These are phyloP conservation scores for Heteronetta atricapilla DNA, from an alignment of 2,113 vertebrate species.

Conservation along the genomic window DNA sequence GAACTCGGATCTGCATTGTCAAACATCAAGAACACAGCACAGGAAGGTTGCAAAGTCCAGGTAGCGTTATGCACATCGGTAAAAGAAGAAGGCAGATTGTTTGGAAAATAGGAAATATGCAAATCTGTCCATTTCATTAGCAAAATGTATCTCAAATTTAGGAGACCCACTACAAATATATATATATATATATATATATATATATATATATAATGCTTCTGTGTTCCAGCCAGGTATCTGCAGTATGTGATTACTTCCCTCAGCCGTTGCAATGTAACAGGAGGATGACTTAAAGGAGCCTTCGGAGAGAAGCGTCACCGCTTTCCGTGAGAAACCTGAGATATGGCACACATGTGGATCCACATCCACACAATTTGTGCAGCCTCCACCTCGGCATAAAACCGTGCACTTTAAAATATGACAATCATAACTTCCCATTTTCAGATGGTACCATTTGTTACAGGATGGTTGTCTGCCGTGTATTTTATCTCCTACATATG, in stretches of 20 bases:
- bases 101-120: neutral
- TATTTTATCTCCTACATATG: constrained; percentile 8
- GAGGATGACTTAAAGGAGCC: neutral
- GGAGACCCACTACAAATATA: neutral
- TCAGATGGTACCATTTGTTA: neutral
- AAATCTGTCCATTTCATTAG: neutral
- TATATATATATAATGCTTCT: neutral
- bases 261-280: neutral
- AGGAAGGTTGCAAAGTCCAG: neutral
- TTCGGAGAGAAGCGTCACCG: neutral
- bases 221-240: neutral
- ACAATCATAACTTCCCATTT: neutral
- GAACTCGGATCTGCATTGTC: constrained; percentile 22
- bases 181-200: too few species aligned
- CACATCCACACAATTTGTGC: neutral
- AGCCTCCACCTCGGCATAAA: neutral
- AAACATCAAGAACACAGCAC: neutral
- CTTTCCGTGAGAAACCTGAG: neutral
- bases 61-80: neutral
- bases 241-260: neutral
- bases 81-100: neutral
- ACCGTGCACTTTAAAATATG: neutral
- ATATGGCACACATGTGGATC: fast-evolving
- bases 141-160: fast-evolving
- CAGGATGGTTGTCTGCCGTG: neutral